Evolutionary conservation across 2,113 vertebrate genomes (phyloP).

Genomic region (Lota lota): DNA sequence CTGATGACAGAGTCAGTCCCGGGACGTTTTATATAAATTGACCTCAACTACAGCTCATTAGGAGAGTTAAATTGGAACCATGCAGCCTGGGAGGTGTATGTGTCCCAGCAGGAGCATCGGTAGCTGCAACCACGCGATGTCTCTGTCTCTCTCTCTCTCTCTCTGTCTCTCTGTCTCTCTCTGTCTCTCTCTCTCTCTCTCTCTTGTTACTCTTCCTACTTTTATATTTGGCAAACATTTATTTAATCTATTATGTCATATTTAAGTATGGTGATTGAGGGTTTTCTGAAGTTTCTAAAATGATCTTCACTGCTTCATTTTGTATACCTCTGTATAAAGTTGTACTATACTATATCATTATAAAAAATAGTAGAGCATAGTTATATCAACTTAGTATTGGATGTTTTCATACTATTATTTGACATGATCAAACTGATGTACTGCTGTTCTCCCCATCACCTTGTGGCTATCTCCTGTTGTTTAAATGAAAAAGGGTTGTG

Average conservation of each 20-base stretch:
- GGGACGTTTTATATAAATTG: conserved; percentile 77
- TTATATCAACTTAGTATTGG: background rate
- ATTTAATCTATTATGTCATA: no score
- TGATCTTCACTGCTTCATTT: background rate
- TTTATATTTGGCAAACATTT: background rate
- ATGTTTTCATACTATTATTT: background rate
- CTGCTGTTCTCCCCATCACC: background rate
- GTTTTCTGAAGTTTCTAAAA: background rate
- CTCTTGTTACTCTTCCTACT: background rate
- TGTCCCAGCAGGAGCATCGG: conserved; percentile 47
- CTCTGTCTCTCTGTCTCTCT: no score
- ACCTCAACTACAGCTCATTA: conserved; percentile 82
- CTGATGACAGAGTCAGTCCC: conserved; percentile 77
- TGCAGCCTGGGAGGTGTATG: conserved; percentile 67
- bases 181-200: background rate
- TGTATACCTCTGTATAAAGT: no score
- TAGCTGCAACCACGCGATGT: conserved; percentile 44
- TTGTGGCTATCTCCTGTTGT: background rate
- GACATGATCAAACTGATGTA: background rate
- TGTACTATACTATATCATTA: no score
- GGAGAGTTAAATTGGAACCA: conserved; percentile 79
- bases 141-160: background rate
- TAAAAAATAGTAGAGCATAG: no score
- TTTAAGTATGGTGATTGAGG: no score
- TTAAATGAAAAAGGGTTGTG: conserved; percentile 20